Percentiles rank a stretch among this genome's conserved stretches.
Evolutionary conservation across 2,888 invertebrate genomes (phyloP).

Genomic region (Kuschelorhynchus macadamiae): DNA sequence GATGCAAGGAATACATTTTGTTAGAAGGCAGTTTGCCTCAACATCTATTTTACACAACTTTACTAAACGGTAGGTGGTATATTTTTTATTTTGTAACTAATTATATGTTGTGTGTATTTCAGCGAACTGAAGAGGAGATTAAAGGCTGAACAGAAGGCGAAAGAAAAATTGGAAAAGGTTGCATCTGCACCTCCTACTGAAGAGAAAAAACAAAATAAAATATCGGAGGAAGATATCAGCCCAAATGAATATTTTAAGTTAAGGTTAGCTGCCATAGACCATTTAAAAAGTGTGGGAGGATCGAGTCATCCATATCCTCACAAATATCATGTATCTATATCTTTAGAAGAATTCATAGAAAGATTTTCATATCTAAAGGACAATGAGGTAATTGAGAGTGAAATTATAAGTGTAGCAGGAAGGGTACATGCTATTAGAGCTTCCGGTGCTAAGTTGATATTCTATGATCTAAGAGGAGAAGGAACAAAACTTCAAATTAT

Average conservation of each 20-base stretch:
- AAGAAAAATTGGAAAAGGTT: constrained; percentile 81
- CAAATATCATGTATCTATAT: constrained; percentile 93
- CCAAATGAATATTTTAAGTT: constrained; percentile 96
- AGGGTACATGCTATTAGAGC: constrained; percentile 95
- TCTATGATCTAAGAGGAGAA: constrained; percentile 97
- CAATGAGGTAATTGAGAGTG: constrained; percentile 81
- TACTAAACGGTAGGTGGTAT: constrained; percentile 60
- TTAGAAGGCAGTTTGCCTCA: constrained; percentile 51
- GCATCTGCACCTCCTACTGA: constrained; percentile 67
- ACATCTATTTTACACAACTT: constrained; percentile 54
- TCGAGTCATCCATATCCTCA: constrained; percentile 94
- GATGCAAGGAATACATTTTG: constrained; percentile 54
- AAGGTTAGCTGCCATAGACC: constrained; percentile 84
- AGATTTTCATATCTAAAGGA: constrained; percentile 81
- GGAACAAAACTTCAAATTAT: constrained; percentile 96
- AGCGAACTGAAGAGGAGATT: constrained; percentile 94
- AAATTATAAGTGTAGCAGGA: constrained; percentile 81
- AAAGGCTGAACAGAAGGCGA: constrained; percentile 94
- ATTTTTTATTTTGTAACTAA: constrained; percentile 26
- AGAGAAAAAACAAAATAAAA: constrained; percentile 70
- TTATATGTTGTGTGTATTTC: constrained; percentile 57
- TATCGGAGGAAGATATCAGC: constrained; percentile 85
- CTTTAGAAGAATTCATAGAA: constrained; percentile 89
- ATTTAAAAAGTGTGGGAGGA: constrained; percentile 81
- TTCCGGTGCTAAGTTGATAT: constrained; percentile 93